Conservation (phyloP, 1,140 invertebrate species). For the Lasaia peninsularis region DNA sequence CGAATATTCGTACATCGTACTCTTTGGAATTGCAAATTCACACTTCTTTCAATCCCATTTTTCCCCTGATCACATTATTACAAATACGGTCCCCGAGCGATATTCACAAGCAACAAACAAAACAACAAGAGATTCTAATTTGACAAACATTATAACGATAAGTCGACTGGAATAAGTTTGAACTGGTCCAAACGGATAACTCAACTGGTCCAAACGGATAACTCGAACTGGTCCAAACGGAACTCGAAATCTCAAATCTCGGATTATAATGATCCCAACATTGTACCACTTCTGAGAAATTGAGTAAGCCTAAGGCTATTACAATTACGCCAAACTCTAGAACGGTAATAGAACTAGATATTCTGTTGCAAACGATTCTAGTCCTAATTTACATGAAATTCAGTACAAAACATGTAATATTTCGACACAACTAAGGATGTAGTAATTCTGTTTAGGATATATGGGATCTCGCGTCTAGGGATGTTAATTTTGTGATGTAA, state of each 20-base stretch:
- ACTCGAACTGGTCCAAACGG: background rate
- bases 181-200: too few relatives aligned
- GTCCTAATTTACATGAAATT: background rate
- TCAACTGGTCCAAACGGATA: background rate
- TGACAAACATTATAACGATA: too few relatives aligned
- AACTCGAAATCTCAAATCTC: background rate
- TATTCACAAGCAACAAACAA: too few relatives aligned
- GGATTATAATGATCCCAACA: background rate
- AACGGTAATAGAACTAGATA: background rate
- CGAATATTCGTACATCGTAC: too few relatives aligned
- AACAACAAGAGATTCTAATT: too few relatives aligned
- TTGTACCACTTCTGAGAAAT: slow-evolving; percentile 3
- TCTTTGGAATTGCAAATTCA: too few relatives aligned
- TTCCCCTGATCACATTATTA: too few relatives aligned
- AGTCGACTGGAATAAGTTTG: too few relatives aligned
- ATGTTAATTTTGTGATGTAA: background rate
- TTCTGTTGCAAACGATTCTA: background rate
- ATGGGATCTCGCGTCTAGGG: background rate
- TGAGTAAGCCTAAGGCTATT: background rate
- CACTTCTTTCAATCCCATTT: too few relatives aligned
- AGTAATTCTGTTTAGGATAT: too few relatives aligned
- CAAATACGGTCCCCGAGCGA: too few relatives aligned
- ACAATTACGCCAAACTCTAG: slow-evolving; percentile 3
- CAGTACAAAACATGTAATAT: background rate
- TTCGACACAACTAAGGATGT: background rate